Evolutionary conservation across 1,140 invertebrate species (phyloP).

Genomic region (Drosophila subobscura): DNA sequence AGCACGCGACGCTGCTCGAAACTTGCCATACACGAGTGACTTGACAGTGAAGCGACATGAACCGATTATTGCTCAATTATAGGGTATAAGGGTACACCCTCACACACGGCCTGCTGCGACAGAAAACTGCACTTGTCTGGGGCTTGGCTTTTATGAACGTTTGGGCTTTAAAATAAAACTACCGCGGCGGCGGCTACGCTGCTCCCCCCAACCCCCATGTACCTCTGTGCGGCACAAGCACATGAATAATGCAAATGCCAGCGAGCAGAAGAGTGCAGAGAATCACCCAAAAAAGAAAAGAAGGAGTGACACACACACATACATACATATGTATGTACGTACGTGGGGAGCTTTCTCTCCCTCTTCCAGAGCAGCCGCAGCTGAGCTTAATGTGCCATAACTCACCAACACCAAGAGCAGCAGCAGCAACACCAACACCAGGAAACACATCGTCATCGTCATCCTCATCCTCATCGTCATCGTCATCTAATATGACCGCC

Average conservation of each 20-base stretch:
- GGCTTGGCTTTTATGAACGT: conserved; percentile 64
- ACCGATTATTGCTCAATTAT: conserved; percentile 9
- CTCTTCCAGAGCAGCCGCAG: conserved; percentile 19
- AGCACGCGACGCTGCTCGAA: no score
- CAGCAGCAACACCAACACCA: conserved; percentile 23
- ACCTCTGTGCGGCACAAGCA: conserved; percentile 19
- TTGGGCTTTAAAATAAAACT: conserved; percentile 76
- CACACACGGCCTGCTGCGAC: conserved; percentile 15
- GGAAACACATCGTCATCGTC: conserved; percentile 38
- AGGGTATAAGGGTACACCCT: conserved; percentile 33
- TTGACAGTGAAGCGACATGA: no score
- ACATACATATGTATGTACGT: neutral
- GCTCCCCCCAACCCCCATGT: neutral
- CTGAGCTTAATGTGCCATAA: conserved; percentile 72
- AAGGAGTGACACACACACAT: neutral
- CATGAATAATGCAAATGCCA: conserved; percentile 76
- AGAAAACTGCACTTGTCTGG: conserved; percentile 65
- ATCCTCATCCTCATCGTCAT: conserved; percentile 46
- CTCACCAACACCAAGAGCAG: conserved; percentile 48
- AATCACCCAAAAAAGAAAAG: conserved; percentile 11
- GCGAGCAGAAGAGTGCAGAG: conserved; percentile 40
- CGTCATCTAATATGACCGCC: conserved; percentile 74
- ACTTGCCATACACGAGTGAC: neutral
- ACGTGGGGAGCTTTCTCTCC: no score
- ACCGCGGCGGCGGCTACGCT: conserved; percentile 47